Base-by-base conservation (phyloP, 2,113 vertebrate genomes). In the Phyllopteryx taeniolatus region DNA sequence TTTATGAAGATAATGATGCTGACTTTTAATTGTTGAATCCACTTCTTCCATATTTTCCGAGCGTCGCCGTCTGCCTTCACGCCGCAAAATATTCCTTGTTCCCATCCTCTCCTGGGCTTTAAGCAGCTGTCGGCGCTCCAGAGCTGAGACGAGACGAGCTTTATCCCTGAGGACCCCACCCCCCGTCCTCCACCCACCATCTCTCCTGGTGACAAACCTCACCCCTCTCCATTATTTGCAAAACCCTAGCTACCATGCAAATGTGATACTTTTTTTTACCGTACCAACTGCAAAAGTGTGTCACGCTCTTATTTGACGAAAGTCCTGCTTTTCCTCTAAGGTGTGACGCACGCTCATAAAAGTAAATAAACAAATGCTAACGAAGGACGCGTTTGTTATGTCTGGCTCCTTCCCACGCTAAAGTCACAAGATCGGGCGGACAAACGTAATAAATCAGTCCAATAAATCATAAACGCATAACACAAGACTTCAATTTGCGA, bases 281-380 rank as follows among this genome's bases (percentile, higher is more conserved):
- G 75, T 85, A 79, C 77, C 67, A 81, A 46, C 86, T 83, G 83
- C 86, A 85, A 83, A 91, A 87, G 82, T 86, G 69, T 88, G 87
- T 85, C 86, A 84, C 84, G 65, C 66, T 60, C 70, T 80, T 31
- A 62, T 59, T 75, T 67, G 74, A 81, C 49, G 3, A 51, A 72
- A 86, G 85, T 76, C 80, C 82, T 67, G 78, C 77, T 88, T 90
- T 88, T 81, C 79, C 80, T 12, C 86, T 78, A 79, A 85, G 82
- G 80, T 87, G 81, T n/a, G 62, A 64, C 19, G 88, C 82, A 75
- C 80, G 27, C 27, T 27, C 27, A 74, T 76, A 84, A 83, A 87
- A 74, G 85, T 81, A 83, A 84, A 89, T 88, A 90, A 91, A 91
- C 89, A 88, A 86, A 91, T 91, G 87, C 87, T 89, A 90, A 91